A percentile compares a stretch with the other conserved stretches of the same genome.
These are phyloP conservation scores for Zosterops hypoxanthus DNA, from an alignment of 2,113 vertebrate species.

Conservation along the genomic window DNA sequence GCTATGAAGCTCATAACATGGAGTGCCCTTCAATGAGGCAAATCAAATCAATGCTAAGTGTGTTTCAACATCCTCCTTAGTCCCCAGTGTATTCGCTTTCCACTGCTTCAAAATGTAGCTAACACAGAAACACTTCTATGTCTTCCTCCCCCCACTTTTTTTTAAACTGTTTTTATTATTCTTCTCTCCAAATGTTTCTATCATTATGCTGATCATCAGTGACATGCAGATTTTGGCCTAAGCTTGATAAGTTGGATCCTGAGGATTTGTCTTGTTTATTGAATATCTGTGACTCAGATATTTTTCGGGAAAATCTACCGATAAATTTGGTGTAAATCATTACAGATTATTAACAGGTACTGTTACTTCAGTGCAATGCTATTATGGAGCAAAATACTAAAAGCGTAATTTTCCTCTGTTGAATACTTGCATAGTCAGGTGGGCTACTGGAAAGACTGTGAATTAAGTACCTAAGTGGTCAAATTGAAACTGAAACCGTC, in stretches of 20 bases:
- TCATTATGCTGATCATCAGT: background rate
- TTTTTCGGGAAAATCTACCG: background rate
- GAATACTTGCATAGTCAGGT: background rate
- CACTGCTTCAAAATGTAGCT: background rate
- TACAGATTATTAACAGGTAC: background rate
- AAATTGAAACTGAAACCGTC: background rate
- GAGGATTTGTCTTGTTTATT: background rate
- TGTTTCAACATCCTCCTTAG: background rate
- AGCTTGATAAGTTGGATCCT: background rate
- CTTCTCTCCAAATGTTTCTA: background rate
- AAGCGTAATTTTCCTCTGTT: background rate
- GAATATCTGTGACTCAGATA: background rate
- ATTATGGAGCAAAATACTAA: background rate
- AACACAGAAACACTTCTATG: background rate
- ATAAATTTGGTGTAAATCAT: background rate
- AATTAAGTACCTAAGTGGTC: background rate
- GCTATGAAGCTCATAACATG: background rate
- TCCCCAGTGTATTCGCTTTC: background rate
- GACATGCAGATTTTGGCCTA: background rate
- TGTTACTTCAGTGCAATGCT: background rate
- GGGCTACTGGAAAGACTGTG: background rate
- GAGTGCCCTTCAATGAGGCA: background rate
- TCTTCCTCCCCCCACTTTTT: background rate
- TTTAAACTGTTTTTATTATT: background rate
- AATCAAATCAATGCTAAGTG: background rate